A percentile compares a stretch with the other conserved stretches of the same genome.
Conservation (phyloP, 2,113 vertebrate genomes). For the Arizona elegans region DNA sequence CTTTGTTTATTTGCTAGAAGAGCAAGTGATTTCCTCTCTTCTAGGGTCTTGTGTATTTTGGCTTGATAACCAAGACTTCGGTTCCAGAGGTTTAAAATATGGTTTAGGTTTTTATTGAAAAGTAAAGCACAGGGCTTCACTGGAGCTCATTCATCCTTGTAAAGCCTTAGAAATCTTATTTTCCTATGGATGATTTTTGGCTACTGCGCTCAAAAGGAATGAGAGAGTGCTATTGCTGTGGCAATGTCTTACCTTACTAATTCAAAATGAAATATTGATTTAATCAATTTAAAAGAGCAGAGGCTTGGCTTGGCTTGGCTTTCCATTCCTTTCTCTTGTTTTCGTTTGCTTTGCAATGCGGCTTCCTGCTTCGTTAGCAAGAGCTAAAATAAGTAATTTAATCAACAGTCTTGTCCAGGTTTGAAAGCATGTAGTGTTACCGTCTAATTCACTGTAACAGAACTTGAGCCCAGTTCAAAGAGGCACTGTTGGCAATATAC, state of each 20-base stretch:
- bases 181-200: not conserved
- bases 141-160: not conserved
- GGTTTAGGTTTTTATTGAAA: not conserved
- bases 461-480: not conserved
- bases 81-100: not conserved
- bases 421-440: not conserved
- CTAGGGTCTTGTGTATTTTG: not conserved
- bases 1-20: conserved; percentile 21
- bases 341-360: not conserved
- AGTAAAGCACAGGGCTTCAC: not conserved
- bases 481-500: not conserved
- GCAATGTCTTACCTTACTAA: not conserved
- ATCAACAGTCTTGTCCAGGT: not conserved
- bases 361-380: not conserved
- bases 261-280: not conserved
- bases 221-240: not conserved
- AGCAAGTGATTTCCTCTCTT: not conserved
- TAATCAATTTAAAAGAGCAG: not conserved
- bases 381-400: not conserved
- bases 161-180: not conserved
- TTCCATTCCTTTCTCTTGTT: not conserved
- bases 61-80: not conserved
- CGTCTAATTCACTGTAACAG: not conserved
- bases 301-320: not conserved
- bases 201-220: not conserved